Conservation (phyloP, 2,797 vertebrate genomes). For the Diglossa cyanea region DNA sequence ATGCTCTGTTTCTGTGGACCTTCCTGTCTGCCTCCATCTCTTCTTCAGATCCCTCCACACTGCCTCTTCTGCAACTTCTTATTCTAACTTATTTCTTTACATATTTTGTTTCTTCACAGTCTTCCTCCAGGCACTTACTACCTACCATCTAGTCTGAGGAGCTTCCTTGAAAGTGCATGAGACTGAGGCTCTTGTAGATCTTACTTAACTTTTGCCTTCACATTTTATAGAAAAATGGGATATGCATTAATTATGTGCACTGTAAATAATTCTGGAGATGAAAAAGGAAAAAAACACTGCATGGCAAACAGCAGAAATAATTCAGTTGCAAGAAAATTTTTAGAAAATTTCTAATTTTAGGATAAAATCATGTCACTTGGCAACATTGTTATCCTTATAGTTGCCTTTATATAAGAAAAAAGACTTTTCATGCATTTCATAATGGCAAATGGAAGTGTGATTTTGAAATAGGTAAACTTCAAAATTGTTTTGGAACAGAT, state of each 20-base stretch:
- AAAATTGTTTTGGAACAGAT: not conserved
- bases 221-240: not conserved
- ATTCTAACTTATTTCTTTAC: not conserved
- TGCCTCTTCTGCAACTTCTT: not conserved
- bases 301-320: not conserved
- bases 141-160: not conserved
- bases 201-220: not conserved
- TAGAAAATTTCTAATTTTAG: not conserved
- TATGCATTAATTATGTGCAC: not conserved
- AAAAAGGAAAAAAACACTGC: not conserved
- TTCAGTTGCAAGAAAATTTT: not conserved
- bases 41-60: not conserved
- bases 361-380: not conserved
- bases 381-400: not conserved
- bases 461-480: not conserved
- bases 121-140: not conserved
- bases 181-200: not conserved
- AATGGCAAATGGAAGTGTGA: not conserved
- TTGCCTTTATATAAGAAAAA: not conserved
- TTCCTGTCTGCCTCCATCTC: not conserved
- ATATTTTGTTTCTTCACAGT: not conserved
- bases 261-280: not conserved
- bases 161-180: not conserved
- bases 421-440: not conserved
- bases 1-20: not conserved